phyloP scores from a whole-genome alignment of 2,113 vertebrate genomes.

The Seriola quinqueradiata region DNA sequence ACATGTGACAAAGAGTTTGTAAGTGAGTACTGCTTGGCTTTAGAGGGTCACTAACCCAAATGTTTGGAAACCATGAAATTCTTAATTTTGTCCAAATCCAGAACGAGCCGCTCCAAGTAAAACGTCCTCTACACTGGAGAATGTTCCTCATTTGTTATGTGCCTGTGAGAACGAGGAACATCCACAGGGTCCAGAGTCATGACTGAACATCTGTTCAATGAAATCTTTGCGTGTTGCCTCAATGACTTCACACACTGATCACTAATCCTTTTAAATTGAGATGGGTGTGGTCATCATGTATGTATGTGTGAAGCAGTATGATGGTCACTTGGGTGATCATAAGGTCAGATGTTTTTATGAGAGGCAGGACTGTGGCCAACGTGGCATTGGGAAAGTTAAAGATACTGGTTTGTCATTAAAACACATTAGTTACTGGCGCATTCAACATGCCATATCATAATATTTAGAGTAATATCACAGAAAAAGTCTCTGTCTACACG shows the following conservation, averaged over 20 bases:
- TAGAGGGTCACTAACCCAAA: neutral
- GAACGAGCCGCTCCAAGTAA: neutral
- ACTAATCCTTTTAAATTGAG: neutral
- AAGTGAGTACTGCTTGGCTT: neutral
- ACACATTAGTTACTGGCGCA: neutral
- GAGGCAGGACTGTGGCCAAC: neutral
- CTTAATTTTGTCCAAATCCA: neutral
- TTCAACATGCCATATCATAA: neutral
- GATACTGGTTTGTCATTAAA: neutral
- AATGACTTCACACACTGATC: constrained; percentile 27
- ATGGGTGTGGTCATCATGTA: neutral
- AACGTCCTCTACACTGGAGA: neutral
- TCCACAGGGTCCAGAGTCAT: neutral
- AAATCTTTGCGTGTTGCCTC: constrained; percentile 10
- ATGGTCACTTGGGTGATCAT: neutral
- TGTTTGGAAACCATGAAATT: neutral
- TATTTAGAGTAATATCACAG: too few species aligned
- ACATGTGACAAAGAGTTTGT: too few species aligned
- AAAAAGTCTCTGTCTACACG: too few species aligned
- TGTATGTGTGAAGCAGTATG: neutral
- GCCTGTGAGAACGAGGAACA: neutral
- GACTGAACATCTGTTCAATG: constrained; percentile 20
- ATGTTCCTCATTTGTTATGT: neutral
- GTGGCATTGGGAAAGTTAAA: neutral
- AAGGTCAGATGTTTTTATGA: neutral